Base-by-base conservation (phyloP, 2,797 vertebrate genomes). In the Pseudopleuronectes americanus region DNA sequence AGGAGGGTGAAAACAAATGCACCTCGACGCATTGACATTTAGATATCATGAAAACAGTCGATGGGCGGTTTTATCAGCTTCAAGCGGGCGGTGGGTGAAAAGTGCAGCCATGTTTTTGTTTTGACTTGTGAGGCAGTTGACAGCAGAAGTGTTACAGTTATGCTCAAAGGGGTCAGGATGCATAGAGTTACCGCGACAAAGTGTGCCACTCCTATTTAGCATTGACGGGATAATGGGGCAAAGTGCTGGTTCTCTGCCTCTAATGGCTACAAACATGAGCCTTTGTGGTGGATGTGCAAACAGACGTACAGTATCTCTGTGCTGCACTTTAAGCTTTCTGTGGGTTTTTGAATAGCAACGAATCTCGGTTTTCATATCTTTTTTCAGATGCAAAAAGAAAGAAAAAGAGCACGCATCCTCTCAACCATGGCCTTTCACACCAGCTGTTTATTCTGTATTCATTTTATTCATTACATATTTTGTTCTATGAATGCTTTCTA, bases 181-280 rank as follows among this genome's bases (percentile, higher is more conserved):
- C 62, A 69, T 23, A 6, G 56, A 31, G 52, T 56, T 53, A 33
- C 33, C 66, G 55, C 2, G 14, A 47, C 24, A 48, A 45, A 60
- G 58, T 8, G 3, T 19, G 52, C 49, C 48, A 61, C 69, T 69
- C 61, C 71, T 84, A 80, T 85, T 72, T 12, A 84, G 55, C 76
- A 54, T 17, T 66, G 69, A 87, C 69, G 71, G 68, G 51, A 53
- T 84, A 83, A 80, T 79, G 63, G 74, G 64, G 74, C 53, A 64
- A 67, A 81, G 71, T 59, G 57, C 66, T 65, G 69, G 68, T 74
- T 81, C 48, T 79, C 72, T 67, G 71, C 79, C 76, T 45, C 80
- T 83, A 77, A 83, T 71, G 74, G 71, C 77, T 79, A 74, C 84
- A 81, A 55, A 55, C 19, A 17, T 10, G 16, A 55, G 3, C 17